Base-by-base conservation (phyloP, 2,888 invertebrate species). In the Eulithis testata region DNA sequence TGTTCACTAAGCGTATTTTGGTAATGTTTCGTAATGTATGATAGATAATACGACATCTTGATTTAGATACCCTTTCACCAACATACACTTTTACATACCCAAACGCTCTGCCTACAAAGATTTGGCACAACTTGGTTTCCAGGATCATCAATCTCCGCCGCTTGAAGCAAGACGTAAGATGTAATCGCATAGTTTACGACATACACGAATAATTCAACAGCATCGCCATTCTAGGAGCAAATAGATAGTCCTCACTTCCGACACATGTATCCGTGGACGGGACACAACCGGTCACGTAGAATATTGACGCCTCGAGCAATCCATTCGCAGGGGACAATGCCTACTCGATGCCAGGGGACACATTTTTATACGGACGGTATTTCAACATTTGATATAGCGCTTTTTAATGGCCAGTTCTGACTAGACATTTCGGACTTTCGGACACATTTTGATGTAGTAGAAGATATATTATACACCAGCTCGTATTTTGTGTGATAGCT, bases 211-310 rank as follows among this genome's bases (percentile, higher is more conserved):
- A 87, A 89, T 89, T 88, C 87, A 86, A 79, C 80, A 82, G 80
- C 76, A 86, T 88, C 84, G 87, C 87, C 82, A 87, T 90, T 90
- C 90, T 87, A 82, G 84, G 83, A 82, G 87, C 88, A 90, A 91
- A 91, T 88, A 91, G 91, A 91, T 91, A 91, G 90, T 87, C 87
- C 84, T 89, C 84, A 88, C 91, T 89, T 91, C 91, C 92, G 92
- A 91, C 92, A 91, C 90, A 90, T 90, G 91, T 91, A 90, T 91
- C 91, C 89, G 86, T 79, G 84, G 86, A 83, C 83, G 81, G 84
- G 86, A 86, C 87, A 86, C 86, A 85, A 83, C 87, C 87, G 89
- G 91, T 91, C 92, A 93, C 91, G 92, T 92, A 93, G 90, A 89
- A 92, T 92, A 93, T 93, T 91, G 92, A 93, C 91, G 91, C 91